Conservation (phyloP, 2,888 invertebrate species). For the Danaus chrysippus region DNA sequence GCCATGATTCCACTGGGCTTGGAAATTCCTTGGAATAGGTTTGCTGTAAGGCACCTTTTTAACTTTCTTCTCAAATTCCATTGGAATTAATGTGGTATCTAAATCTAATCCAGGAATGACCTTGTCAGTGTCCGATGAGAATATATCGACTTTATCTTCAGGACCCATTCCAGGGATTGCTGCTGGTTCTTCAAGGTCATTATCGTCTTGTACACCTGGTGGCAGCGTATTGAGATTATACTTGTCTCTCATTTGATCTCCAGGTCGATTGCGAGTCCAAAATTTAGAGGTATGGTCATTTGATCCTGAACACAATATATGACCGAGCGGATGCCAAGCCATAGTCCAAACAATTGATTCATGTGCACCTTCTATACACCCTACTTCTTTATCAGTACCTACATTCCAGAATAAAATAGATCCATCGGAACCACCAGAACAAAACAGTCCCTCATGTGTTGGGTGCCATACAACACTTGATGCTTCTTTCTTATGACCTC, state of each 20-base stretch:
- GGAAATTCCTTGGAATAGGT: constrained; percentile 97
- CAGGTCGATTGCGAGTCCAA: constrained; percentile 99
- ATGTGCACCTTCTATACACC: constrained; percentile 98
- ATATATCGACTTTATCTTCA: constrained; percentile 92
- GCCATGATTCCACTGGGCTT: constrained; percentile 97
- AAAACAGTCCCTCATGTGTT: constrained; percentile 97
- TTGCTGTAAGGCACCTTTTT: constrained; percentile 96
- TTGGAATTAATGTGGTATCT: constrained; percentile 81
- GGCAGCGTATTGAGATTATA: constrained; percentile 96
- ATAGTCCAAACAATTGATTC: constrained; percentile 99
- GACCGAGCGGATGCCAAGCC: constrained; percentile 99
- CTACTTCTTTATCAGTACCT: constrained; percentile 98
- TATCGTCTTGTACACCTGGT: constrained; percentile 82
- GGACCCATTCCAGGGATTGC: constrained; percentile 99
- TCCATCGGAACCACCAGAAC: constrained; percentile 99
- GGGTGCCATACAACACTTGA: constrained; percentile 99
- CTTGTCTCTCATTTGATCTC: constrained; percentile 98
- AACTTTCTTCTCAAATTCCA: constrained; percentile 85
- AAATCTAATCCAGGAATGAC: constrained; percentile 93
- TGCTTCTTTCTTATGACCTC: constrained; percentile 99
- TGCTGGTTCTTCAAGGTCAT: constrained; percentile 85
- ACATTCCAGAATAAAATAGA: constrained; percentile 99
- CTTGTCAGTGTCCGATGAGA: constrained; percentile 79
- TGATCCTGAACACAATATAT: constrained; percentile 99
- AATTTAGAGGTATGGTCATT: constrained; percentile 99